Base-by-base conservation (phyloP, 2,888 invertebrate species). In the Tolmerus cingulatus region DNA sequence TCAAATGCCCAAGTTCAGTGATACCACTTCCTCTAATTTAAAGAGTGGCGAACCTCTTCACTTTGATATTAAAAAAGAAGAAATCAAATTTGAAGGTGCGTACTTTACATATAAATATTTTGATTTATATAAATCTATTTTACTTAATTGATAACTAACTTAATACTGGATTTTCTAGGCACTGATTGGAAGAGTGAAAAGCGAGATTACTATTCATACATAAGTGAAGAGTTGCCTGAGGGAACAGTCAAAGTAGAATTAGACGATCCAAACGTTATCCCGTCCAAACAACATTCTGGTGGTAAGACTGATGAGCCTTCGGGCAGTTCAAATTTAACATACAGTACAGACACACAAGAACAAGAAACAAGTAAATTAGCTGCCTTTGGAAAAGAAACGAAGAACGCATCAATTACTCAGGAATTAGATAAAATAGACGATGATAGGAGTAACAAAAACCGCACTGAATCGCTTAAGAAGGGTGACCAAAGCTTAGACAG, bases 1-100 rank as follows among this genome's bases (percentile, higher is more conserved):
- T 0, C 93, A 92, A 90, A 92, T 93, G 93, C 92, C 92, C 0
- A 92, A 92, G 88, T 92, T 92, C 46, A 91, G 89, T 88, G 92
- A 92, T 16, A 92, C 92, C 82, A 91, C 91, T 0, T 90, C 90
- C 87, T 91, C 91, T n/a, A 88, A 87, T 57, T 84, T 82, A 5
- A 43, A 79, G 12, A 74, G 16, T 16, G 5, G 46, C 4, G 74
- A 85, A 19, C 40, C 46, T 23, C 88, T 91, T 43, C 92, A 91
- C 88, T 92, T 92, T 85, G 92, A 92, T 82, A 92, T 92, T n/a
- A 92, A 91, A 82, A 91, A 92, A 81, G 91, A 91, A 86, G 92
- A 92, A 88, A 92, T 92, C 4, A 92, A 91, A 88, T 92, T 92
- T 87, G 91, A 92, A 89, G 92, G 92, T 89, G 87, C 5, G 74